Evolutionary conservation across 2,888 invertebrate species (phyloP), one percentile per base, ranked within the genome.

Genomic region (Drosophila suboccidentalis): DNA sequence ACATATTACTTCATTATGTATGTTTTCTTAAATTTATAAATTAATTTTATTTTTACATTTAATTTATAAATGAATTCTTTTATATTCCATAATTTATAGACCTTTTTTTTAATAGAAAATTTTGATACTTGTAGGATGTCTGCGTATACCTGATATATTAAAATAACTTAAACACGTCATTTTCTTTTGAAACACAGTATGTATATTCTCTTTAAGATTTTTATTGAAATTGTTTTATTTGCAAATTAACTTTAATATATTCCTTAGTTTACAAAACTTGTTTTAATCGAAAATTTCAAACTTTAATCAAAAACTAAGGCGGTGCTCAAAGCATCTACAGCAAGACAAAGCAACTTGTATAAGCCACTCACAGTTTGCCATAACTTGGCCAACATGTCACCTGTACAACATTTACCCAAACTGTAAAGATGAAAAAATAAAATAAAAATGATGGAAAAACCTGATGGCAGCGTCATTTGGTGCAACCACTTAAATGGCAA

Each of bases 401-500:
- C 87, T 87, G 68, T 43, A 26, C 57, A 65, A 41, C 54, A 64
- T 58, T 70, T 39, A 53, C 29, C 34, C 46, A 44, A 32, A 44
- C 29, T 44, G 8, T 0, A 39, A 8, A 22, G 19, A 43, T 58
- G n/a, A 13, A 13, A 41, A 57, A 58, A 63, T n/a, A 29, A 26
- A 38, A 39, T 10, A 60, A 29, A 53, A 46, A 62, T 49, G 59
- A 67, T 17, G 47, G 41, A 26, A 46, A 71, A 67, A 57, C 57
- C 69, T 64, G 57, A 61, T 77, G 66, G 73, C 66, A 62, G 58
- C 74, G 86, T 70, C 84, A 86, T 80, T 84, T 82, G 86, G 65
- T 88, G 88, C 84, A 88, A 86, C 86, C 87, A 86, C 84, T 84
- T 88, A 84, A 84, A 88, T 88, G 89, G 82, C 85, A 88, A 59